Evolutionary conservation across 2,888 invertebrate species (phyloP), one percentile per base, ranked within the genome.

Genomic region (Endomychus coccineus): DNA sequence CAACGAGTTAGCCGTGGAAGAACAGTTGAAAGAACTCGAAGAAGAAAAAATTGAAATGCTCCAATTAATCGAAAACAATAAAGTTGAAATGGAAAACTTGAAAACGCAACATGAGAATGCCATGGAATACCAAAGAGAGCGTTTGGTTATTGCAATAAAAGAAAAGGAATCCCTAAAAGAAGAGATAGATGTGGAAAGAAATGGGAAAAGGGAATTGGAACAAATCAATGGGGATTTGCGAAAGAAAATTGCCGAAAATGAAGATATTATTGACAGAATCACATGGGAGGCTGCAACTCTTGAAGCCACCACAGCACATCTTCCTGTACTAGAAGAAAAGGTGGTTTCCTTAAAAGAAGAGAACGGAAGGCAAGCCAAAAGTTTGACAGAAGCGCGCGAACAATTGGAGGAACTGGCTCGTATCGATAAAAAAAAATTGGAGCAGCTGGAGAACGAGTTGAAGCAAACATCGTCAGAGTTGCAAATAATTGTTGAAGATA

Each of bases 401-500:
- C 1, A n/a, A 14, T 10, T 33, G 5, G 12, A 33, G 5, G n/a
- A 6, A n/a, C 14, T 16, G 24, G 27, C 29, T 9, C 19, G 25
- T 10, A 14, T 25, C 1, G 23, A 34, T 6, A 17, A 39, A 19
- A 31, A 29, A 27, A 36, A 44, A 36, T 13, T 19, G 5, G 36
- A 39, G 2, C 22, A 34, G 19, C 16, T 39, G 14, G 16, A 16
- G 6, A 29, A 19, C 21, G 6, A 7, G 6, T 19, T 14, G 12
- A 29, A 22, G 34, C 30, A 34, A 14, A 19, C 24, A 30, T 17
- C 30, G 25, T 24, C 34, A 17, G 29, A n/a, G n/a, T n/a, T n/a
- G n/a, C n/a, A n/a, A 3, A 32, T 40, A 11, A 16, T 50, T n/a
- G 39, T 38, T 30, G 43, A 51, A 34, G 46, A 16, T n/a, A 13